These are phyloP conservation scores for Choloepus didactylus DNA, from an alignment of 2,797 vertebrate genomes.

Conservation along the genomic window DNA sequence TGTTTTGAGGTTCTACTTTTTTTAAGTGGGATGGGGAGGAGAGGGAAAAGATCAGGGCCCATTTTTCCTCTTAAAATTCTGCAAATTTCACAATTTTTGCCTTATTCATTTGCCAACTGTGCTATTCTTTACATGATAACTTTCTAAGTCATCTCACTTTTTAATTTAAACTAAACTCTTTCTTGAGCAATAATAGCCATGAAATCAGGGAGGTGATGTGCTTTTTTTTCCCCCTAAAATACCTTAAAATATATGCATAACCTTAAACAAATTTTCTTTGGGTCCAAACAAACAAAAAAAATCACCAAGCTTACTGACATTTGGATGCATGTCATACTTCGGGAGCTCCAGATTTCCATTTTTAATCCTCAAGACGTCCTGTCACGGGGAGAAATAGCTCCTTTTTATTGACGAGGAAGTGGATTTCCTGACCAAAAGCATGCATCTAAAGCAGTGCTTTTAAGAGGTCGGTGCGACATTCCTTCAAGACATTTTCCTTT, in stretches of 20 bases:
- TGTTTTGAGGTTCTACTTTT: background rate
- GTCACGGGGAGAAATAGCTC: background rate
- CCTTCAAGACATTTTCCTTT: background rate
- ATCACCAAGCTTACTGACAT: background rate
- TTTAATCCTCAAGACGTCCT: background rate
- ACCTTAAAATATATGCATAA: background rate
- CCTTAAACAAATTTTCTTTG: background rate
- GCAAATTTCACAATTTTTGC: background rate
- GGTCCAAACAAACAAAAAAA: background rate
- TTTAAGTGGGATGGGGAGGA: background rate
- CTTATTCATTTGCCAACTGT: background rate
- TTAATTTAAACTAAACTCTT: background rate
- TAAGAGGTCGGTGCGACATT: slow-evolving; percentile 52
- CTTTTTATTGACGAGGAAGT: background rate
- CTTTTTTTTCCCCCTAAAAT: background rate
- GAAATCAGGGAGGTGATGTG: background rate
- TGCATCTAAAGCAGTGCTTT: background rate
- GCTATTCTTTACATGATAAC: background rate
- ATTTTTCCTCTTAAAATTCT: background rate
- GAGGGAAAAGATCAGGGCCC: background rate
- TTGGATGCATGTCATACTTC: background rate
- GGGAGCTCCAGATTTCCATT: background rate
- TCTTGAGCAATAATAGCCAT: background rate
- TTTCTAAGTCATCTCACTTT: background rate
- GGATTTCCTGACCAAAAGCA: background rate